A percentile compares a stretch with the other conserved stretches of the same genome.
Evolutionary conservation across 1,140 invertebrate species (phyloP).

Genomic region (Stratiolaelaps scimitus): DNA sequence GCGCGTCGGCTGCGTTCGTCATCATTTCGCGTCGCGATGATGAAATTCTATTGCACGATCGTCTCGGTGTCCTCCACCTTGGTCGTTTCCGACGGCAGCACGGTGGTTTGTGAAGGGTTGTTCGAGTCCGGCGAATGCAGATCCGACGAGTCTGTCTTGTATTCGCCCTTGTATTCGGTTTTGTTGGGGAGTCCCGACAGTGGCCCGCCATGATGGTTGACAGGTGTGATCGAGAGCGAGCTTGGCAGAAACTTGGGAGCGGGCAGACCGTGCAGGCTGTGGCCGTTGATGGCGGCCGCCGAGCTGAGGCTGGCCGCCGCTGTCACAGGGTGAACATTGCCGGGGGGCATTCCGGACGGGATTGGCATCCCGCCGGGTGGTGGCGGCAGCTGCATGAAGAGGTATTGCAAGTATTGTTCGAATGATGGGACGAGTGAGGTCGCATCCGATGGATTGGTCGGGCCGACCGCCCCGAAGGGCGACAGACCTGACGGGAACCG

Average conservation of each 20-base stretch:
- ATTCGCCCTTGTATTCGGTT: too few relatives aligned
- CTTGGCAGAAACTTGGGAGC: constrained; percentile 6
- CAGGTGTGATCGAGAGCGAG: constrained; percentile 19
- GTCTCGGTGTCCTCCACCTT: constrained; percentile 10
- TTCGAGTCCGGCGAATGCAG: constrained; percentile 1
- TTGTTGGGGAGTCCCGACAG: constrained; percentile 1
- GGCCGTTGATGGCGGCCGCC: not conserved
- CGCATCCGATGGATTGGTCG: not conserved
- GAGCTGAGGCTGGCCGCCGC: not conserved
- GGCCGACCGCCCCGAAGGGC: constrained; percentile 8
- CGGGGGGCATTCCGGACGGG: not conserved
- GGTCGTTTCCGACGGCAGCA: constrained; percentile 22
- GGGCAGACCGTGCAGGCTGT: too few relatives aligned
- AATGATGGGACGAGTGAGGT: constrained; percentile 13
- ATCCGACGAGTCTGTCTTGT: too few relatives aligned
- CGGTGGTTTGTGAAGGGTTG: constrained; percentile 2
- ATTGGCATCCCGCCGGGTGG: constrained; percentile 5
- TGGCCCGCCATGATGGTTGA: constrained; percentile 1
- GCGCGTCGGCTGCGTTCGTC: too few relatives aligned
- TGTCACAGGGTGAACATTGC: not conserved
- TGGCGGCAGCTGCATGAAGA: constrained; percentile 23
- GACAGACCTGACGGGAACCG: constrained; percentile 9
- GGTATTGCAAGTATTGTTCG: constrained; percentile 27
- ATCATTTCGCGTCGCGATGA: too few relatives aligned
- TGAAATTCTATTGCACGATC: constrained; percentile 19